These are phyloP conservation scores for Agrilus mali DNA, from an alignment of 2,888 invertebrate genomes.

Conservation along the genomic window DNA sequence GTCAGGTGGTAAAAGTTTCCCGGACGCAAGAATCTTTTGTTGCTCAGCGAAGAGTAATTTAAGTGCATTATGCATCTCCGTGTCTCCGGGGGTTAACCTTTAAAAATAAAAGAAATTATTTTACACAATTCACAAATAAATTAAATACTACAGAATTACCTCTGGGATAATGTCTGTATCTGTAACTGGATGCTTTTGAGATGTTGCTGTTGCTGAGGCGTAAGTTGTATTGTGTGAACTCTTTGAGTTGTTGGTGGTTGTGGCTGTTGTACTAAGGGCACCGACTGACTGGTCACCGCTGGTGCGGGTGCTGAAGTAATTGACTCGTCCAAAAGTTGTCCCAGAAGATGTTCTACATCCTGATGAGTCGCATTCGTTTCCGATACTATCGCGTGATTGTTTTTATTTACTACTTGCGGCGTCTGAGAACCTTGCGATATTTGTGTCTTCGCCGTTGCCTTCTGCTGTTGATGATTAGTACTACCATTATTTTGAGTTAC, in stretches of 20 bases:
- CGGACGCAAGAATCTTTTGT: conserved; percentile 56
- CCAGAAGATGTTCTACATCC: conserved; percentile 30
- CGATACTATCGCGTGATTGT: conserved; percentile 4
- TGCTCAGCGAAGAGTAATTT: conserved; percentile 49
- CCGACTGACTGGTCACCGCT: conserved; percentile 9
- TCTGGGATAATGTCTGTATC: conserved; percentile 48
- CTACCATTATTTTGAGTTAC: conserved; percentile 10
- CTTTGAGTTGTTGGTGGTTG: conserved; percentile 34
- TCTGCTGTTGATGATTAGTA: conserved; percentile 13
- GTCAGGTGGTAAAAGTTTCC: conserved; percentile 51
- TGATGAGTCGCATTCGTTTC: conserved; percentile 21
- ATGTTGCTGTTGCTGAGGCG: conserved; percentile 56
- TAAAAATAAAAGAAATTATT: no score
- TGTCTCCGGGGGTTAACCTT: conserved; percentile 34
- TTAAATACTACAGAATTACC: no score
- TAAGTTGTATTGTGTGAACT: conserved; percentile 61
- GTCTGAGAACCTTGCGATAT: conserved; percentile 7
- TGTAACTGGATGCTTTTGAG: conserved; percentile 53
- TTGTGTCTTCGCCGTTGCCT: conserved; percentile 7
- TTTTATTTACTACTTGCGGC: conserved; percentile 8
- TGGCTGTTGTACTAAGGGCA: conserved; percentile 11
- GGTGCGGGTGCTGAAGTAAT: conserved; percentile 5
- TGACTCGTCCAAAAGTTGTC: conserved; percentile 29
- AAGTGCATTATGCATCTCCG: conserved; percentile 28
- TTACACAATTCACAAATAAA: no score